Evolutionary conservation across 2,888 invertebrate genomes (phyloP).

Genomic region (Orthosia gothica): DNA sequence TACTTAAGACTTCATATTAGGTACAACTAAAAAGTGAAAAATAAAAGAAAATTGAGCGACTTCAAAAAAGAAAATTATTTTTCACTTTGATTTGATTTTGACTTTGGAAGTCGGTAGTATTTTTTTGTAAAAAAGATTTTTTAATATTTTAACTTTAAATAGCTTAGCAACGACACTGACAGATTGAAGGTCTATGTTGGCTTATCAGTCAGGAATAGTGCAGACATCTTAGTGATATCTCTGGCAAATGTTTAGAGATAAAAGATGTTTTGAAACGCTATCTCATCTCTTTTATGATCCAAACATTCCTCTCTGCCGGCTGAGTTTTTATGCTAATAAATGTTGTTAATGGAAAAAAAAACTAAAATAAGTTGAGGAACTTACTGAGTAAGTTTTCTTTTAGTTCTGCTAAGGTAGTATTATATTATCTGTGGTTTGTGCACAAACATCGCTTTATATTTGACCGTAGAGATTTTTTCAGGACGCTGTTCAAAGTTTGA

Average conservation of each 20-base stretch:
- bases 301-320: background rate
- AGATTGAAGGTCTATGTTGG: conserved; percentile 2
- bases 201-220: conserved; percentile 38
- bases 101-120: too few relatives aligned
- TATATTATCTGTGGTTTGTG: too few relatives aligned
- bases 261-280: background rate
- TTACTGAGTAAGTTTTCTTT: conserved; percentile 91
- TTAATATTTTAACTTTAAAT: background rate
- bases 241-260: conserved; percentile 30
- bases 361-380: conserved; percentile 60
- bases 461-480: conserved; percentile 91
- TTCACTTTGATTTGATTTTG: too few relatives aligned
- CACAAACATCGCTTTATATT: conserved; percentile 92
- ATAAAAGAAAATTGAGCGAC: too few relatives aligned
- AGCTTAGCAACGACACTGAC: background rate
- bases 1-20: too few relatives aligned
- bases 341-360: background rate
- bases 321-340: background rate
- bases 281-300: background rate
- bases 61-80: too few relatives aligned
- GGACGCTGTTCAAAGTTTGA: conserved; percentile 92
- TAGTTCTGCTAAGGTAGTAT: too few relatives aligned
- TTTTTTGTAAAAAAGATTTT: too few relatives aligned
- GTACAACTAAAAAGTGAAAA: too few relatives aligned
- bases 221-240: conserved; percentile 57